Evolutionary conservation across 1,140 invertebrate species (phyloP).

Genomic region (Euwallacea fornicatus): DNA sequence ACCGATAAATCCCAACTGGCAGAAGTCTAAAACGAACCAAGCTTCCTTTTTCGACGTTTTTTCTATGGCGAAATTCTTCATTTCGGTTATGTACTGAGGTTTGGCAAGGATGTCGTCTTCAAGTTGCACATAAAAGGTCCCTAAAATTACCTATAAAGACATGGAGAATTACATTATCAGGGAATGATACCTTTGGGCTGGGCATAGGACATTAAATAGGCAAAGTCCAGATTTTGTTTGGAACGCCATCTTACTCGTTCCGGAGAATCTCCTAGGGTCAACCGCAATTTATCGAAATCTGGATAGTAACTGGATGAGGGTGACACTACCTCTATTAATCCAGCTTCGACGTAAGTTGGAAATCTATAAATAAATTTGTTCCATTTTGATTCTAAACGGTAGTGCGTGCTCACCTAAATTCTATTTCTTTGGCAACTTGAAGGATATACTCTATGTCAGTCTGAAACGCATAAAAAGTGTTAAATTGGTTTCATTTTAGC

Average conservation of each 20-base stretch:
- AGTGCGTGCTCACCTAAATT: slow-evolving; percentile 63
- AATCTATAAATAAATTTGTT: slow-evolving; percentile 18
- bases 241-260: slow-evolving; percentile 92
- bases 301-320: slow-evolving; percentile 88
- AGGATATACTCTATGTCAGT: slow-evolving; percentile 72
- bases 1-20: slow-evolving; percentile 90
- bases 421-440: slow-evolving; percentile 72
- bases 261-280: slow-evolving; percentile 83
- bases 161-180: not conserved
- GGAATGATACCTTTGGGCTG: slow-evolving; percentile 63
- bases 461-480: slow-evolving; percentile 52
- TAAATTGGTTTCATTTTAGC: not conserved
- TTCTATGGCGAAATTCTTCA: slow-evolving; percentile 86
- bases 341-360: slow-evolving; percentile 71
- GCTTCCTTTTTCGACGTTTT: slow-evolving; percentile 70
- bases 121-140: slow-evolving; percentile 82
- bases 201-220: slow-evolving; percentile 95
- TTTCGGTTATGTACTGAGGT: slow-evolving; percentile 79
- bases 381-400: slow-evolving; percentile 3
- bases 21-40: slow-evolving; percentile 95
- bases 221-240: slow-evolving; percentile 95
- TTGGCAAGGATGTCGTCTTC: slow-evolving; percentile 96
- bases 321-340: slow-evolving; percentile 87
- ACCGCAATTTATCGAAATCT: slow-evolving; percentile 73
- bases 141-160: slow-evolving; percentile 24